These are phyloP conservation scores for Perodicticus potto DNA, from an alignment of 2,797 vertebrate species.

Conservation along the genomic window DNA sequence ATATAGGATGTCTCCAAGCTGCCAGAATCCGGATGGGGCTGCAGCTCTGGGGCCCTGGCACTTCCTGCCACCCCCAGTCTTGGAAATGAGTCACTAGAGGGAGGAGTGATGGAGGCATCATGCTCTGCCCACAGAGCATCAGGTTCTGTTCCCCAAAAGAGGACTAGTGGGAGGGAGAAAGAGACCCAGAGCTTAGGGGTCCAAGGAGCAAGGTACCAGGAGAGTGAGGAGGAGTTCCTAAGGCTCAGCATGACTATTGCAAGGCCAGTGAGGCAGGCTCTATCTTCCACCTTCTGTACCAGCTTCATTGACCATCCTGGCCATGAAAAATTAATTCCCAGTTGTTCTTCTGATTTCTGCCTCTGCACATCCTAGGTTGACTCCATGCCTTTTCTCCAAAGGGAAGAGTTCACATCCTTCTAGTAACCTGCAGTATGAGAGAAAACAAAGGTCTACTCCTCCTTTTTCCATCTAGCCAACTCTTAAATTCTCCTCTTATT, in stretches of 20 bases:
- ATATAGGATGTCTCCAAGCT: slow-evolving; percentile 72
- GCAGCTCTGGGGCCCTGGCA: slow-evolving; percentile 68
- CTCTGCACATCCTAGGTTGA: background rate
- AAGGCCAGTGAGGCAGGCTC: background rate
- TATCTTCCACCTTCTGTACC: background rate
- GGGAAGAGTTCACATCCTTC: background rate
- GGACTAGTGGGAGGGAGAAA: slow-evolving; percentile 66
- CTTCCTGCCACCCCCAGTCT: slow-evolving; percentile 81
- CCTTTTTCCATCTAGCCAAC: background rate
- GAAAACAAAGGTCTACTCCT: background rate
- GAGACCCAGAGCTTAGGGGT: slow-evolving; percentile 13
- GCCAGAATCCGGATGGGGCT: slow-evolving; percentile 72
- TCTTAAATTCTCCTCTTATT: background rate
- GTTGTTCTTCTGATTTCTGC: slow-evolving; percentile 11
- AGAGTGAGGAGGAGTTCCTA: slow-evolving; percentile 1
- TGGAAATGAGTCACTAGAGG: slow-evolving; percentile 79
- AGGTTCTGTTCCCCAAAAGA: slow-evolving; percentile 72
- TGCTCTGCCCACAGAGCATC: slow-evolving; percentile 72
- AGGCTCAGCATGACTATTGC: background rate
- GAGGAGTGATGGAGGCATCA: slow-evolving; percentile 74
- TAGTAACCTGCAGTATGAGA: background rate
- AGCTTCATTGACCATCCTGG: background rate
- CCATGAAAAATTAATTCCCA: background rate
- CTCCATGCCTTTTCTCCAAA: background rate
- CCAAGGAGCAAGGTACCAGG: background rate